Evolutionary conservation across 2,888 invertebrate genomes (phyloP).

Genomic region (Conistra vaccinii): DNA sequence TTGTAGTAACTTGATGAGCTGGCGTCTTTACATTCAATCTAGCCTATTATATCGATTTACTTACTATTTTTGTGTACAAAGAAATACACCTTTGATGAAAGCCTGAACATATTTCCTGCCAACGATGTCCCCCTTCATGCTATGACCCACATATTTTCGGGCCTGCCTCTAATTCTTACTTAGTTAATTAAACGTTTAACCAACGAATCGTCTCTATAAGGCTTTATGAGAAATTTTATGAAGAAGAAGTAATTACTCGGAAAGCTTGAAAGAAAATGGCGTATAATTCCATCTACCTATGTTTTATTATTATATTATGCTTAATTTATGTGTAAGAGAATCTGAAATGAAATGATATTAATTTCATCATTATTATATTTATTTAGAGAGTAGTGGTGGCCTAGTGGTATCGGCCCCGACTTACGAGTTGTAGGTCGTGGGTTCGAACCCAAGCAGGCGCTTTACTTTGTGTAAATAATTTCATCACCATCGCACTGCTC

Average conservation of each 20-base stretch:
- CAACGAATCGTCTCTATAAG: constrained; percentile 36
- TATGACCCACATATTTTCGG: constrained; percentile 42
- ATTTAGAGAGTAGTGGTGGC: no score
- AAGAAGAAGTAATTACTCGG: constrained; percentile 28
- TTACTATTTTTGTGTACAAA: constrained; percentile 8
- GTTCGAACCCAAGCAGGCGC: no score
- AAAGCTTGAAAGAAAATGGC: constrained; percentile 22
- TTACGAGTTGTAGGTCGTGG: no score
- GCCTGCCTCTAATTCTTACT: constrained; percentile 44
- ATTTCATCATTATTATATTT: not conserved
- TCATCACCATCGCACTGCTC: no score
- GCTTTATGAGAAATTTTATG: constrained; percentile 44
- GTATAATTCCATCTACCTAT: constrained; percentile 1
- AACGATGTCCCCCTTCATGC: constrained; percentile 15
- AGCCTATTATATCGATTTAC: not conserved
- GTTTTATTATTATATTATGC: not conserved
- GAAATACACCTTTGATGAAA: constrained; percentile 15
- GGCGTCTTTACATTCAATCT: no score
- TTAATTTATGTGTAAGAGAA: not conserved
- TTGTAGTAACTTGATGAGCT: no score
- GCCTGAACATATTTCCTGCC: constrained; percentile 24
- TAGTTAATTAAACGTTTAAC: constrained; percentile 47
- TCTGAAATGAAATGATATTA: not conserved
- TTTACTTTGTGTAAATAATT: no score
- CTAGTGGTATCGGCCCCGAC: no score